phyloP scores from a whole-genome alignment of 2,888 invertebrate genomes.

The Chelonus formosanus region DNA sequence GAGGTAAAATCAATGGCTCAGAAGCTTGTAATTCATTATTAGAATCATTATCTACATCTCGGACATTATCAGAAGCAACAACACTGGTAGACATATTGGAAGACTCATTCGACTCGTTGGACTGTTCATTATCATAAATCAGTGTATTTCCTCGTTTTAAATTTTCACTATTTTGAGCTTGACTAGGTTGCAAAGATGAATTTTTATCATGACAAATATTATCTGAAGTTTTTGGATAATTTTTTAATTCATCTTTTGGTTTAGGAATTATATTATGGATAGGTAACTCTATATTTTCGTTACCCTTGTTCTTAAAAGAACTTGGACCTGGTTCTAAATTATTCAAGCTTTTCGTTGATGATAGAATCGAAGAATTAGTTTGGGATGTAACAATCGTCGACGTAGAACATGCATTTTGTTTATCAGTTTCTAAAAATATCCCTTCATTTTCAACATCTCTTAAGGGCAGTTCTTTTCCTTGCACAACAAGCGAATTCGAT shows the following conservation, averaged over 20 bases:
- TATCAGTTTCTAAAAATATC: conserved; percentile 38
- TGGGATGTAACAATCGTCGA: not conserved
- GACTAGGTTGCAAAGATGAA: too few relatives aligned
- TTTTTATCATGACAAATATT: too few relatives aligned
- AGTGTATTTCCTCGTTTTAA: too few relatives aligned
- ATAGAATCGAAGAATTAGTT: not conserved
- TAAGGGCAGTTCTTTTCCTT: conserved; percentile 25
- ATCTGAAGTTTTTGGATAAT: too few relatives aligned
- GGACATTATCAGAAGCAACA: too few relatives aligned
- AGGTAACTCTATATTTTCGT: not conserved
- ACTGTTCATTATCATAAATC: too few relatives aligned
- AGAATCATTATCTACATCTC: conserved; percentile 5
- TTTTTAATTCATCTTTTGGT: not conserved
- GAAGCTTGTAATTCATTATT: conserved; percentile 30
- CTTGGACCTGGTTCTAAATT: not conserved
- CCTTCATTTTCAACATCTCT: conserved; percentile 41
- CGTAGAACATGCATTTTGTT: not conserved
- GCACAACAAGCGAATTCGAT: conserved; percentile 23
- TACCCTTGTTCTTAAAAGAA: not conserved
- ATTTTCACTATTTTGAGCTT: too few relatives aligned
- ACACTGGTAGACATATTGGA: too few relatives aligned
- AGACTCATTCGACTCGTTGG: too few relatives aligned
- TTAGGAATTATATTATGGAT: too few relatives aligned
- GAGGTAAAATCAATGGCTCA: conserved; percentile 41
- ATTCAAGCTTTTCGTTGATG: not conserved